Base-by-base conservation (phyloP, 2,797 vertebrate genomes). In the Diplodus sargus region DNA sequence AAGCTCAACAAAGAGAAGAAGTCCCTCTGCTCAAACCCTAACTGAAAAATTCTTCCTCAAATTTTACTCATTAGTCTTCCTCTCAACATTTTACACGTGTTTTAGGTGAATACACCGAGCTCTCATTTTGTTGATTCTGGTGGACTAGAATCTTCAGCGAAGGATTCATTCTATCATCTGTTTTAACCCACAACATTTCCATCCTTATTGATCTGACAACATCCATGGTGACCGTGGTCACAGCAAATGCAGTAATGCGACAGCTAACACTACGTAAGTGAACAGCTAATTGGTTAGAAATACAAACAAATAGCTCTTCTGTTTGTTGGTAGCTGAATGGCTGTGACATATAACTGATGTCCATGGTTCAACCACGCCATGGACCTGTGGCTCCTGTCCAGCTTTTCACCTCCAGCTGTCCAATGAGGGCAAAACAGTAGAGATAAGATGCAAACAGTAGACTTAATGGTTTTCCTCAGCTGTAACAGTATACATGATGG, bases 1-100 rank as follows among this genome's bases (percentile, higher is more conserved):
- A 58, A 69, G 60, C 52, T 23, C n/a, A 22, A 72, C 34, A 34
- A 34, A 70, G 18, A 76, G 15, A 74, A 62, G 34, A 0, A 6
- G 56, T 63, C 17, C 9, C 28, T 74, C 49, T 48, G 4, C 30
- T 49, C 18, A 49, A 18, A 25, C 3, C 28, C 54, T 2, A 30
- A 57, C 18, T 34, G 52, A 59, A 53, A 57, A n/a, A 7, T 18
- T 48, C 43, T 51, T 60, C 18, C 54, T 43, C 34, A 14, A 14
- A 4, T 23, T 25, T 6, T 28, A 4, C 16, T 28, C 39, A 8
- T 54, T 9, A 60, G 25, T 47, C 53, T 25, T 20, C 54, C 34
- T 43, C 45, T 57, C 59, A 17, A 28, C 15, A 25, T 30, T n/a
- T 34, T 34, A 34, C 34, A 34, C 34, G 4, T 34, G 34, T 9